Conservation (phyloP, 2,888 invertebrate species). For the Diaperis boleti region DNA sequence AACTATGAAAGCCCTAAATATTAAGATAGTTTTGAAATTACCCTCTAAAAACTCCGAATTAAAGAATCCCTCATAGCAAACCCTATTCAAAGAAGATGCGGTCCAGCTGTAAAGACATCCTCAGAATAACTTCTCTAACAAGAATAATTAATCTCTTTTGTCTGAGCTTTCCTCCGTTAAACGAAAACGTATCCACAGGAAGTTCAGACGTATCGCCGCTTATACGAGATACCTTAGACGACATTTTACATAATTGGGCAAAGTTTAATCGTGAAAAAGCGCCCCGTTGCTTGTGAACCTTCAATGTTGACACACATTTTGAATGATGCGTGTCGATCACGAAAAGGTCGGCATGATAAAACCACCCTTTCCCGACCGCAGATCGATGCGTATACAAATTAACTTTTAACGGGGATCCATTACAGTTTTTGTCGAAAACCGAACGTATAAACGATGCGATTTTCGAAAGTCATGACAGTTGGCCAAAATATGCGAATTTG, state of each 20-base stretch:
- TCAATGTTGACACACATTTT: conserved; percentile 3
- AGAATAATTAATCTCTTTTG: conserved; percentile 6
- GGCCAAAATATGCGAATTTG: too few relatives aligned
- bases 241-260: not conserved
- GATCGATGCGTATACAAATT: conserved; percentile 19
- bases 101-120: conserved; percentile 9
- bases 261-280: not conserved
- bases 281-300: not conserved
- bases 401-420: conserved; percentile 16
- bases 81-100: conserved; percentile 1
- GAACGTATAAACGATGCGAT: conserved; percentile 12
- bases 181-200: not conserved
- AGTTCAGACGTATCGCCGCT: not conserved
- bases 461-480: too few relatives aligned
- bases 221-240: not conserved
- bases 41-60: not conserved
- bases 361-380: not conserved
- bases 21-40: conserved; percentile 11
- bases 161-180: conserved; percentile 5
- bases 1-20: not conserved
- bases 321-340: conserved; percentile 19
- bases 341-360: conserved; percentile 13
- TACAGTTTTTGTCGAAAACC: conserved; percentile 13
- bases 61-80: not conserved
- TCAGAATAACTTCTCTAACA: conserved; percentile 7